Base-by-base conservation (phyloP, 2,797 vertebrate species). In the Clarias fuscus region DNA sequence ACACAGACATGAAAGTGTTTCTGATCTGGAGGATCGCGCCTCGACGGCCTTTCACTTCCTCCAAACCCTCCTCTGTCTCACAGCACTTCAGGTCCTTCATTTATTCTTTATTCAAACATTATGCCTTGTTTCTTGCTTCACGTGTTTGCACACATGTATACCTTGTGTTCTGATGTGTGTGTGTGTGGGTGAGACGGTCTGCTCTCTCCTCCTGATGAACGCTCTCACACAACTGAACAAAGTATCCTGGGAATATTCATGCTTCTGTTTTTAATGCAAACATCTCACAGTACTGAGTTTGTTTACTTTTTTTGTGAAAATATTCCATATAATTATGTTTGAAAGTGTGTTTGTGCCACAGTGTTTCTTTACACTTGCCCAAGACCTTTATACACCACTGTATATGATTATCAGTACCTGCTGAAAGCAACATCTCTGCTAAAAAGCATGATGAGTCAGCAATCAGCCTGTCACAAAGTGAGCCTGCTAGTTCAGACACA, bases 371-470 rank as follows among this genome's bases (percentile, higher is more conserved):
- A 33, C 65, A 30, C 7, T 15, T 18, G 1, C 70, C 8, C 24
- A 40, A 72, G 20, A 24, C 17, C 24, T 53, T 53, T 53, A n/a
- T 13, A 53, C 13, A 27, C 10, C n/a, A 14, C 43, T 73, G 20
- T 48, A 24, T 73, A 4, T 73, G 18, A 70, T 1, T 13, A 48
- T 75, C 13, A 14, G 72, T n/a, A 15, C 13, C 13, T 1, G 22
- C 43, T 73, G 48, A 5, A 48, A 48, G 7, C 8, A n/a, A 48
- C 13, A 1, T 17, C 72, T 40, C 20, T 53, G 40, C 15, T n/a
- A 17, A 7, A 53, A 24, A 56, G 43, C 73, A 75, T 75, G 43
- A 76, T 76, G 73, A 76, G 73, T 76, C 73, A 76, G 73, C 73
- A 76, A 56, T 53, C 48, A 53, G 24, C 24, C 43, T 27, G 70